phyloP scores from a whole-genome alignment of 2,113 vertebrate genomes.

The Pelvicachromis taeniatus region DNA sequence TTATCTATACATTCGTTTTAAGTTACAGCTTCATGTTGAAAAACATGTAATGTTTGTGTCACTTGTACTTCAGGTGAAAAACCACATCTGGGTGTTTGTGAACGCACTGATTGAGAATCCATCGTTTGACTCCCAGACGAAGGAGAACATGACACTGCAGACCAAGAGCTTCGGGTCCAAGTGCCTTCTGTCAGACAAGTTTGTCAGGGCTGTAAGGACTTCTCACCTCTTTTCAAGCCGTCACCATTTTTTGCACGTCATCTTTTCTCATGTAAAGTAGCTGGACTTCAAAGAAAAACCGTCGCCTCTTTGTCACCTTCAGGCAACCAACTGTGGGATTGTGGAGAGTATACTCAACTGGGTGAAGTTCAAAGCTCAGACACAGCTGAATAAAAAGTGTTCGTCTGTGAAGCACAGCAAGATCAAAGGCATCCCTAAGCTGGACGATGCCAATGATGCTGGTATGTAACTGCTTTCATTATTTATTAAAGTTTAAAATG shows the following conservation, averaged over 20 bases:
- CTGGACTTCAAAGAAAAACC: not conserved
- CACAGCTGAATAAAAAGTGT: conserved; percentile 97
- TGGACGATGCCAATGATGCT: conserved; percentile 97
- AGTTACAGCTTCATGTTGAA: not conserved
- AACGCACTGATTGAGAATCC: conserved; percentile 98
- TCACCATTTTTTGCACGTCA: not conserved
- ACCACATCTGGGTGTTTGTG: conserved; percentile 98
- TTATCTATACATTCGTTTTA: not conserved
- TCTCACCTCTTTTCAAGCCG: not conserved
- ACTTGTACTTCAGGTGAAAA: conserved; percentile 85
- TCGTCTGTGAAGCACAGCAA: conserved; percentile 98
- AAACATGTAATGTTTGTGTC: not conserved
- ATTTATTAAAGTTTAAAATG: not conserved
- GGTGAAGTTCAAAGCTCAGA: conserved; percentile 99
- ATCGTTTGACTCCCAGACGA: conserved; percentile 96
- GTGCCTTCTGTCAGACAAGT: conserved; percentile 92
- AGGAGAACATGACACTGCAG: conserved; percentile 99
- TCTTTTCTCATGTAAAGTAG: not conserved
- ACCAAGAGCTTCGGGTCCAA: conserved; percentile 98
- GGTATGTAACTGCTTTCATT: conserved; percentile 71
- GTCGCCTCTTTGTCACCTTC: conserved; percentile 1
- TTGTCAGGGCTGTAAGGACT: conserved; percentile 88
- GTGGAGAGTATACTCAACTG: conserved; percentile 98
- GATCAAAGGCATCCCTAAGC: conserved; percentile 98
- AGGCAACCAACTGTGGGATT: conserved; percentile 98